Conservation (phyloP, 2,888 invertebrate genomes). For the Criorhina ranunculi region DNA sequence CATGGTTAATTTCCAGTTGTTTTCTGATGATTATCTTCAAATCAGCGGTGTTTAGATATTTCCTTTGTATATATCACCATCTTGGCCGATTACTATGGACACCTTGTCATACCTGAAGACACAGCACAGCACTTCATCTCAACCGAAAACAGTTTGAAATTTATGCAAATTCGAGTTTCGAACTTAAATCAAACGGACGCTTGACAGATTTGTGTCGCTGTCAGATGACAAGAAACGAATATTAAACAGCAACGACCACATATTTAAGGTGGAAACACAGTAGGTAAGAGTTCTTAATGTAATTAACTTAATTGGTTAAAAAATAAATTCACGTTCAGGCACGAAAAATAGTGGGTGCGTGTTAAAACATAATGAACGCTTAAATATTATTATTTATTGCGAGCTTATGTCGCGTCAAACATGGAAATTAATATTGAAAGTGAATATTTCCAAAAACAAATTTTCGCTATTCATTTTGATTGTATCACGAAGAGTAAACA, state of each 20-base stretch:
- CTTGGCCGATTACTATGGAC: slow-evolving; percentile 7
- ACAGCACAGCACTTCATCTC: background rate
- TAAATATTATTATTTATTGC: slow-evolving; percentile 8
- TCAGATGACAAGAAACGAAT: slow-evolving; percentile 25
- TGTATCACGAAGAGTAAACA: slow-evolving; percentile 21
- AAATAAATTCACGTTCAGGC: background rate
- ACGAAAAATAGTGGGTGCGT: slow-evolving; percentile 8
- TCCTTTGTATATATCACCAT: background rate
- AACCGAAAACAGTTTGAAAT: background rate
- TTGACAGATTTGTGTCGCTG: slow-evolving; percentile 45
- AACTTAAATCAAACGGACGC: slow-evolving; percentile 34
- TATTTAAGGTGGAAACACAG: background rate
- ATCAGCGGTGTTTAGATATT: background rate
- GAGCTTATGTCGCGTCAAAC: slow-evolving; percentile 14
- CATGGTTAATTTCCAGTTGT: background rate
- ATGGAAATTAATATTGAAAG: slow-evolving; percentile 25
- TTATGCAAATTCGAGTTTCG: slow-evolving; percentile 31
- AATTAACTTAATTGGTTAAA: background rate
- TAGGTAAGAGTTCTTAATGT: background rate
- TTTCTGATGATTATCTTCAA: background rate
- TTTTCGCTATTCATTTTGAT: slow-evolving; percentile 23
- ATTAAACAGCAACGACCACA: slow-evolving; percentile 2
- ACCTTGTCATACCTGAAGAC: too few species aligned
- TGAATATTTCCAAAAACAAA: slow-evolving; percentile 22
- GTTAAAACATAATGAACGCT: slow-evolving; percentile 3